phyloP scores from a whole-genome alignment of 2,888 invertebrate genomes.

The Lasioglossum lativentre region DNA sequence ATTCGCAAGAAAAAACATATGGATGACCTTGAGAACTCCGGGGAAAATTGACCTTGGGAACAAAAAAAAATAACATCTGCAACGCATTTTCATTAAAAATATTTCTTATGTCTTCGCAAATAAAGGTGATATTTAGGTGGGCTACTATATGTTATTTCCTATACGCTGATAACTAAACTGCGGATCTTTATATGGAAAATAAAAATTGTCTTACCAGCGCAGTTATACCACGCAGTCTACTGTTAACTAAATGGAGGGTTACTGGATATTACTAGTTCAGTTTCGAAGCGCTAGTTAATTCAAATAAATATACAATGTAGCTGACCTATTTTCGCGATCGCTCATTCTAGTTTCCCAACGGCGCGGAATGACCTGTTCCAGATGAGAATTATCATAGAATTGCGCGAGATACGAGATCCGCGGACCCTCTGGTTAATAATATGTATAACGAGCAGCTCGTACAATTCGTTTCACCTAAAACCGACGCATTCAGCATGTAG shows the following conservation, averaged over 20 bases:
- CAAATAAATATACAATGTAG: not conserved
- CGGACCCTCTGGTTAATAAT: not conserved
- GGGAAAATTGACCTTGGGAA: too few relatives aligned
- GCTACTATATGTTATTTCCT: too few relatives aligned
- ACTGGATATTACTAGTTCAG: not conserved
- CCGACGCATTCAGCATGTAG: not conserved
- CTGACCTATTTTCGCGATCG: not conserved
- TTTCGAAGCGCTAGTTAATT: not conserved
- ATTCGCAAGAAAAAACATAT: too few relatives aligned
- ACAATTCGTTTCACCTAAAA: not conserved
- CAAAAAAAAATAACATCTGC: too few relatives aligned
- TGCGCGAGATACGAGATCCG: not conserved
- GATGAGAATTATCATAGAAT: not conserved
- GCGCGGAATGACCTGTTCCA: not conserved
- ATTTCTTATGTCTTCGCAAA: too few relatives aligned
- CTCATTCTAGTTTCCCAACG: not conserved
- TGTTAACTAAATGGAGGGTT: not conserved
- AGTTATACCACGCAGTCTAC: too few relatives aligned
- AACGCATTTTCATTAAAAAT: too few relatives aligned
- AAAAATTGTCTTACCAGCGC: too few relatives aligned
- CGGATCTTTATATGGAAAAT: too few relatives aligned
- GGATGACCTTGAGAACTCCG: too few relatives aligned
- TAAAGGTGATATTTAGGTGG: too few relatives aligned
- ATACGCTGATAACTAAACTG: too few relatives aligned
- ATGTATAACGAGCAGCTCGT: not conserved